A percentile compares a stretch with the other conserved stretches of the same genome.
These are phyloP conservation scores for Nezara viridula DNA, from an alignment of 2,888 invertebrate species.

Conservation along the genomic window DNA sequence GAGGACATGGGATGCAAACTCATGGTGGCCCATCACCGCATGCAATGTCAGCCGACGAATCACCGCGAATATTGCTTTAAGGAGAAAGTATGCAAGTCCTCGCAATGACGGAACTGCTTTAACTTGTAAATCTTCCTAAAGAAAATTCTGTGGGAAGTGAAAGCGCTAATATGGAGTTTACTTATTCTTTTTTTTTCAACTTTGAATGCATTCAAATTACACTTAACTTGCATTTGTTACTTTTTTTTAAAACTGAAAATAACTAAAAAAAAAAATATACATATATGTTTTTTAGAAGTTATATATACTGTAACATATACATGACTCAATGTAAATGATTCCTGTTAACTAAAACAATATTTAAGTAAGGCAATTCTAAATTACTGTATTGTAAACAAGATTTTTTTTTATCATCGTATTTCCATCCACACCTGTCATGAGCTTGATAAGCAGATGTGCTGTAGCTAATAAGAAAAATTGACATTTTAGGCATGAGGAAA, in stretches of 20 bases:
- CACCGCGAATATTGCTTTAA: constrained; percentile 15
- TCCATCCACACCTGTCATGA: no score
- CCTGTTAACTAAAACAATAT: no score
- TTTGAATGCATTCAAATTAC: constrained; percentile 23
- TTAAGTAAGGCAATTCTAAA: no score
- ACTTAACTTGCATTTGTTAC: no score
- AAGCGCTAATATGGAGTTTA: constrained; percentile 21
- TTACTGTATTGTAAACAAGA: no score
- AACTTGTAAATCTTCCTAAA: constrained; percentile 45
- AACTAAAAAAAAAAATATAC: not conserved
- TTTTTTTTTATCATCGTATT: no score
- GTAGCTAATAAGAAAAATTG: no score
- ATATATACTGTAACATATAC: no score
- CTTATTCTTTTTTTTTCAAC: not conserved
- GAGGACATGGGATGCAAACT: not conserved
- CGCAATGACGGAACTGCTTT: constrained; percentile 15
- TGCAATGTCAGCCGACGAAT: not conserved
- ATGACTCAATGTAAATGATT: no score
- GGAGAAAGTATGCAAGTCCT: constrained; percentile 27
- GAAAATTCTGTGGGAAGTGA: constrained; percentile 47
- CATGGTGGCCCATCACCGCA: not conserved
- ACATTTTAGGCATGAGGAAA: no score
- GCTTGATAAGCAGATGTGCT: no score
- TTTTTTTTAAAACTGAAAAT: not conserved
- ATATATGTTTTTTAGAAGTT: no score